Evolutionary conservation across 1,140 invertebrate species (phyloP).

Genomic region (Hestina assimilis): DNA sequence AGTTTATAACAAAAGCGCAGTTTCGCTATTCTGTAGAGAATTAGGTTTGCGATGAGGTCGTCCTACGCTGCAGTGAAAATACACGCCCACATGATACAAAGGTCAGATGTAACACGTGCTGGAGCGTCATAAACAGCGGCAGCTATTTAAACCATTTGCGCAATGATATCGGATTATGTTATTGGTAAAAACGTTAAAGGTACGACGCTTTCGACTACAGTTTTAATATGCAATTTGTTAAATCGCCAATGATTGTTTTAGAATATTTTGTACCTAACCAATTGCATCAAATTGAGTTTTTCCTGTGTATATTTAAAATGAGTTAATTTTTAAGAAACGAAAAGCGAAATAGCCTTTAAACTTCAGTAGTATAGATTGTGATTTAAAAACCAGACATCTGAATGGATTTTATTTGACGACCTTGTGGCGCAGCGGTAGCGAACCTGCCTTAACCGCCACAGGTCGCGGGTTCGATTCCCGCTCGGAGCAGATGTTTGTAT

Average conservation of each 20-base stretch:
- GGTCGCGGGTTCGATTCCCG: no score
- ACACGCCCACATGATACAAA: conserved; percentile 50
- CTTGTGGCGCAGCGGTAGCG: no score
- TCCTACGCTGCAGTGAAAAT: conserved; percentile 43
- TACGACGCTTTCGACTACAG: not conserved
- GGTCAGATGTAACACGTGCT: conserved; percentile 42
- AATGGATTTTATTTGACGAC: no score
- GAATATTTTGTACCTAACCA: not conserved
- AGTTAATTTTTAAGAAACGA: no score
- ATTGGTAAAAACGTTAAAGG: not conserved
- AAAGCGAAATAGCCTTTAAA: no score
- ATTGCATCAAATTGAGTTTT: no score
- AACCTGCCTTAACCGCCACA: no score
- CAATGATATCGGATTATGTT: conserved; percentile 10
- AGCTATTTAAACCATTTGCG: conserved; percentile 18
- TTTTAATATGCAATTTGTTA: not conserved
- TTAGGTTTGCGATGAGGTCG: conserved; percentile 11
- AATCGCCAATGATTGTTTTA: not conserved
- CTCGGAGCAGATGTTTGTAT: no score
- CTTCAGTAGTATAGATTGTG: no score
- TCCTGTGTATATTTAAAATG: no score
- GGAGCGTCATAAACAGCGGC: conserved; percentile 25
- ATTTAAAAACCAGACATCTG: no score
- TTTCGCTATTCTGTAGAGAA: not conserved
- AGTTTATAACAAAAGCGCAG: conserved; percentile 3